Base-by-base conservation (phyloP, 2,888 invertebrate genomes). In the Ectobius pallidus region DNA sequence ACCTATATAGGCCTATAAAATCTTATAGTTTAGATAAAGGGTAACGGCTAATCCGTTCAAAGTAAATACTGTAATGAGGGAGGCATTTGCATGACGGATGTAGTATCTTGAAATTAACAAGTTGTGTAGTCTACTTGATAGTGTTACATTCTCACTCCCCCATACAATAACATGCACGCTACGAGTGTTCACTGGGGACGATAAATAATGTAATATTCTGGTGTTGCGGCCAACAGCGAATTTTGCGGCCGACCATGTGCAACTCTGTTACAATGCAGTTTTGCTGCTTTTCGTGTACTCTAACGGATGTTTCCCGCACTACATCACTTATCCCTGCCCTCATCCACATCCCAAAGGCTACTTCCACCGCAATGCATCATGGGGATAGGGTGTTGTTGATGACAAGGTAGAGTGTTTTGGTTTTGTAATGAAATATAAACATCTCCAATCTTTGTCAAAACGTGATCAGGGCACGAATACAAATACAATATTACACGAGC, bases 361-460 rank as follows among this genome's bases (percentile, higher is more conserved):
- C 27, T 55, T 55, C 55, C 55, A 55, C 55, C 55, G 55, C 55
- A 55, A 55, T 55, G 55, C 55, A 55, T 55, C 55, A 55, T 55
- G 55, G 55, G n/a, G 55, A 55, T 55, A 55, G 25, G 1, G 55
- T 27, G 25, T 22, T 55, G 55, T 55, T 55, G 55, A 55, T 55
- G 27, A 27, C 55, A 27, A 27, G 25, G 55, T 55, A 55, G 11
- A 55, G 55, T 55, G 55, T 55, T 55, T 25, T 55, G 55, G 55
- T 16, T 27, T 7, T 27, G 27, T 55, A 55, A 55, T 55, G 55
- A 55, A 55, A 27, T 22, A 25, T 55, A 27, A 55, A 25, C 55
- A 27, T n/a, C n/a, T 9, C 39, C n/a, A n/a, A n/a, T n/a, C n/a
- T n/a, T n/a, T n/a, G n/a, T n/a, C 34, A 34, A 11, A 34, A 34